Base-by-base conservation (phyloP, 1,140 invertebrate species). In the Centruroides sculpturatus region DNA sequence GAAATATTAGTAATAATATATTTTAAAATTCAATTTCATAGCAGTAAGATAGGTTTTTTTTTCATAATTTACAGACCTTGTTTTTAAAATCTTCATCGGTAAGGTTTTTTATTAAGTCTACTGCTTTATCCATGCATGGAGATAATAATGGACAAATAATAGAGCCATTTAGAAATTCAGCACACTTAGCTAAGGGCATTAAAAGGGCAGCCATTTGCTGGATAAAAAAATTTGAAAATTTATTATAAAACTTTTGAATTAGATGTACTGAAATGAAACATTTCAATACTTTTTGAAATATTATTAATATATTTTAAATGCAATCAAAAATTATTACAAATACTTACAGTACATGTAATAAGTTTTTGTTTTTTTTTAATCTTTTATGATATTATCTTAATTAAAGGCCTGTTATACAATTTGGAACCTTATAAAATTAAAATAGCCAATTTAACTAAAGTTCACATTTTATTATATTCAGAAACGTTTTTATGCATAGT, bases 71-170 rank as follows among this genome's bases (percentile, higher is more conserved):
- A 63, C 54, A 58, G 63, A 78, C 77, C 69, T 78, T 77, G 57
- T 76, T 73, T 66, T 77, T 78, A 13, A 79, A 73, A 56, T 78
- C 75, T 60, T 74, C 73, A 12, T 75, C 73, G 57, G 74, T 71
- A 13, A 78, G 61, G 55, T 66, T 71, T 54, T 73, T 69, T 13
- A 78, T 71, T 64, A 70, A 74, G 34, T 72, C 69, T 6, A 78
- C 70, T 52, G 75, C 72, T 56, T 65, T 68, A 41, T 74, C 71
- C 70, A 78, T 70, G 9, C 68, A 69, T 8, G 64, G 55, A 34
- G 56, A 58, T 34, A 68, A 47, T 3, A 56, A 35, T n/a, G 64
- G 57, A 56, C 61, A 61, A 47, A 67, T 60, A 60, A 51, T 59
- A 47, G 7, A 41, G 8, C 66, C 59, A 64, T 75, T 75, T n/a